Conservation (phyloP, 1,140 invertebrate species). For the Oryzaephilus surinamensis region DNA sequence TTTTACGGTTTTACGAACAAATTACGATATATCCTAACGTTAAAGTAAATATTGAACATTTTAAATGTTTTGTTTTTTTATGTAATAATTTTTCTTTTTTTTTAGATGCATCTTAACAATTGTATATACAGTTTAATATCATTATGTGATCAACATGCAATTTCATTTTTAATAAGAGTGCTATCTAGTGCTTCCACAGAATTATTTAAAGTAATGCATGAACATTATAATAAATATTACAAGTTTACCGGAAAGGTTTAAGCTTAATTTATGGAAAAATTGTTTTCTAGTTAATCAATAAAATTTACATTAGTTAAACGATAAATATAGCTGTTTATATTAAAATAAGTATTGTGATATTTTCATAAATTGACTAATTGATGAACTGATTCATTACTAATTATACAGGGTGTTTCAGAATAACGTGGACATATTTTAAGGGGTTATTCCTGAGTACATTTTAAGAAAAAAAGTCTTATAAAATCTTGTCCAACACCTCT, state of each 20-base stretch:
- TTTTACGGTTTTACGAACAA: constrained; percentile 27
- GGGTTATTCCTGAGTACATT: too few species aligned
- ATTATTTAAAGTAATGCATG: constrained; percentile 30
- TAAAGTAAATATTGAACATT: constrained; percentile 21
- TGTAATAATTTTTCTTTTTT: constrained; percentile 15
- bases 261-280: too few species aligned
- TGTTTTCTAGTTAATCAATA: background rate
- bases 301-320: background rate
- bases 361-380: background rate
- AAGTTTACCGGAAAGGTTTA: constrained; percentile 34
- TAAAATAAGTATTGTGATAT: background rate
- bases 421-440: too few species aligned
- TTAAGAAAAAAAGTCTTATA: too few species aligned
- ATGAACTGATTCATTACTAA: too few species aligned
- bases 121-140: constrained; percentile 26
- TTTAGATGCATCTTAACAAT: constrained; percentile 31
- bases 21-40: constrained; percentile 23
- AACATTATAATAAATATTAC: constrained; percentile 34
- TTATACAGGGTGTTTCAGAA: too few species aligned
- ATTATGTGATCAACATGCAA: constrained; percentile 28
- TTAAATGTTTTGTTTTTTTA: constrained; percentile 5
- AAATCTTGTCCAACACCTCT: too few species aligned
- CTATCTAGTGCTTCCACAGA: constrained; percentile 29
- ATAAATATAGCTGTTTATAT: background rate
- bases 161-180: constrained; percentile 26